Evolutionary conservation across 2,797 vertebrate species (phyloP).

Genomic region (Silurus lanzhouensis): DNA sequence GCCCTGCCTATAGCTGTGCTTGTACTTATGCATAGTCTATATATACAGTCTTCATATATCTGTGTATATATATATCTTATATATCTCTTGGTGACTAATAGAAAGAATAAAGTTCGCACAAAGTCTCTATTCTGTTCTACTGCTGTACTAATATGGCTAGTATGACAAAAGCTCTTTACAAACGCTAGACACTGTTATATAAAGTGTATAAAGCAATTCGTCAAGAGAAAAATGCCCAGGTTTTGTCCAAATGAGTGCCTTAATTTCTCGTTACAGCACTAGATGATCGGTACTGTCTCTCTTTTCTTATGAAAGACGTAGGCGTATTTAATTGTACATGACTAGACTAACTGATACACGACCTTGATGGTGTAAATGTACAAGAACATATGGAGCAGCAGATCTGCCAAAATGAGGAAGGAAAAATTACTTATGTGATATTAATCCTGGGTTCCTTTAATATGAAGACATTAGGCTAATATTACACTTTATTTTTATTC

Average conservation of each 20-base stretch:
- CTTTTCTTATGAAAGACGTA: neutral
- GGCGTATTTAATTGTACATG: neutral
- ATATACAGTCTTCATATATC: neutral
- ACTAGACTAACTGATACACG: neutral
- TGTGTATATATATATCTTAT: too few species aligned
- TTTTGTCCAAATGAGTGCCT: conserved; percentile 30
- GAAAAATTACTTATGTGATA: neutral
- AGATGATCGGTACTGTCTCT: conserved; percentile 5
- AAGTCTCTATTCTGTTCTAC: neutral
- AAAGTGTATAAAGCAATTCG: conserved; percentile 7
- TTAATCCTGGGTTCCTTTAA: neutral
- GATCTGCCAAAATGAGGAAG: neutral
- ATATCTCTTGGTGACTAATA: neutral
- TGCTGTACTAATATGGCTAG: neutral
- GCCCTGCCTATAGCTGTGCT: neutral
- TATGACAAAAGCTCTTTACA: neutral
- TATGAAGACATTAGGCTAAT: neutral
- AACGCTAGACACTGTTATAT: conserved; percentile 6
- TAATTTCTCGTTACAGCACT: conserved; percentile 21
- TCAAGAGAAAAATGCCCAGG: conserved; percentile 16
- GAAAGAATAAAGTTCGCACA: neutral
- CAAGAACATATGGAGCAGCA: neutral
- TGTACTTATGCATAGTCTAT: too few species aligned
- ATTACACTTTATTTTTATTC: neutral
- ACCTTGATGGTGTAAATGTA: neutral